Evolutionary conservation across 2,797 vertebrate genomes (phyloP).

Genomic region (Hoplostethus atlanticus): DNA sequence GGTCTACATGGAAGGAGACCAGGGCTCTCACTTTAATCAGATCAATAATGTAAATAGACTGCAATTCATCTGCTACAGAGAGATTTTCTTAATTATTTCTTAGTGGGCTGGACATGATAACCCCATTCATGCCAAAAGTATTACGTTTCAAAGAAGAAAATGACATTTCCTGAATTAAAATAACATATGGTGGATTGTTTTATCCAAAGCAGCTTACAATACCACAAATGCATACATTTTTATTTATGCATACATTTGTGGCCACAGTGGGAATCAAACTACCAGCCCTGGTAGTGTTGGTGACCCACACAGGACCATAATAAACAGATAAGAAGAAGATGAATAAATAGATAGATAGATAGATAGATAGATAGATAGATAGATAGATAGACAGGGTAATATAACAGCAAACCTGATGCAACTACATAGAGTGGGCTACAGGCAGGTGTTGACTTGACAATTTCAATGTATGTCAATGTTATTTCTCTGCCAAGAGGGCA

Average conservation of each 20-base stretch:
- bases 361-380: neutral
- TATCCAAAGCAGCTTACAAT: too few relatives aligned
- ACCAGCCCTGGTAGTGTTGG: too few relatives aligned
- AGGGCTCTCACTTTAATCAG: neutral
- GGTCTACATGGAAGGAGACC: conserved; percentile 3
- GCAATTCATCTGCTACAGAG: conserved; percentile 30
- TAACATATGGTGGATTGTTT: too few relatives aligned
- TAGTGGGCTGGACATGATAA: neutral
- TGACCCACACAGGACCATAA: too few relatives aligned
- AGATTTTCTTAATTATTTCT: conserved; percentile 27
- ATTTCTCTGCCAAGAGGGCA: conserved; percentile 17
- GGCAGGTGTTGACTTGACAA: neutral
- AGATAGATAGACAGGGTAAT: neutral
- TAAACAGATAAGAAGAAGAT: too few relatives aligned
- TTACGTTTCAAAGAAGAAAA: conserved; percentile 4
- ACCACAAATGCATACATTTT: too few relatives aligned
- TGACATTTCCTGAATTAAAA: too few relatives aligned
- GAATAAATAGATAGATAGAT: neutral
- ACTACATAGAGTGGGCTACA: conserved; percentile 18
- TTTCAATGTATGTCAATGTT: neutral
- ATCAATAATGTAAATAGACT: conserved; percentile 20
- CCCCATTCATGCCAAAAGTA: neutral
- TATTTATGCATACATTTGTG: too few relatives aligned
- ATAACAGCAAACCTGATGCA: conserved; percentile 8
- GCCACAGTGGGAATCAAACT: neutral